Conservation (phyloP, 2,797 vertebrate species). For the Orestias chungarensis region DNA sequence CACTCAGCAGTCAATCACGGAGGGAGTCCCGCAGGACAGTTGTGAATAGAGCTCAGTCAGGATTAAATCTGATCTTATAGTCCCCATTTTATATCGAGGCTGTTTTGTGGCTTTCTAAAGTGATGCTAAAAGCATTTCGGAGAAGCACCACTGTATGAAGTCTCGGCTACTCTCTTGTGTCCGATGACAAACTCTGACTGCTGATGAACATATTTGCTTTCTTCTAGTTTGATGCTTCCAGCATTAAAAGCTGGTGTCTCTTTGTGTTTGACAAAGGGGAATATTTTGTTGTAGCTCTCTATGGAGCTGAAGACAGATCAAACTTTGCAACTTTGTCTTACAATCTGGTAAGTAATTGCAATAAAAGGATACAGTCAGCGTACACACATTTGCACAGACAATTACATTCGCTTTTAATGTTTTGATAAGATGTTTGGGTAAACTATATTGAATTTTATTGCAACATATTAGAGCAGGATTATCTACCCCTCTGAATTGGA, state of each 20-base stretch:
- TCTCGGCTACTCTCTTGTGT: background rate
- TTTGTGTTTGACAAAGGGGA: background rate
- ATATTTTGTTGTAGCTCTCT: background rate
- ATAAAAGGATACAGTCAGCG: background rate
- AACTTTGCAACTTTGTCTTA: background rate
- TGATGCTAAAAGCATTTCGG: background rate
- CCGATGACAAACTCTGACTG: background rate
- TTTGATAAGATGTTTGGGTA: too few species aligned
- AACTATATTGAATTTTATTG: background rate
- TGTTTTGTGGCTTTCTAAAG: background rate
- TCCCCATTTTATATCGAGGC: background rate
- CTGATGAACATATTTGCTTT: background rate
- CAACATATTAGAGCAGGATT: background rate
- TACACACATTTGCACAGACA: background rate
- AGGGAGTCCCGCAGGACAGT: slow-evolving; percentile 2
- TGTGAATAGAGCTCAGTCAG: background rate
- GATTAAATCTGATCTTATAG: background rate
- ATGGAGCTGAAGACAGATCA: background rate
- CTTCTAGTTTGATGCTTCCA: background rate
- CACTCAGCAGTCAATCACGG: slow-evolving; percentile 21
- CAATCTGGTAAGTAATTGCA: background rate
- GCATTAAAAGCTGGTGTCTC: background rate
- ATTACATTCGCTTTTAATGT: background rate
- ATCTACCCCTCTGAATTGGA: background rate
- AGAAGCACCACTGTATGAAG: background rate